These are phyloP conservation scores for Megaustenia siamemsis DNA, from an alignment of 2,888 invertebrate genomes.

Conservation along the genomic window DNA sequence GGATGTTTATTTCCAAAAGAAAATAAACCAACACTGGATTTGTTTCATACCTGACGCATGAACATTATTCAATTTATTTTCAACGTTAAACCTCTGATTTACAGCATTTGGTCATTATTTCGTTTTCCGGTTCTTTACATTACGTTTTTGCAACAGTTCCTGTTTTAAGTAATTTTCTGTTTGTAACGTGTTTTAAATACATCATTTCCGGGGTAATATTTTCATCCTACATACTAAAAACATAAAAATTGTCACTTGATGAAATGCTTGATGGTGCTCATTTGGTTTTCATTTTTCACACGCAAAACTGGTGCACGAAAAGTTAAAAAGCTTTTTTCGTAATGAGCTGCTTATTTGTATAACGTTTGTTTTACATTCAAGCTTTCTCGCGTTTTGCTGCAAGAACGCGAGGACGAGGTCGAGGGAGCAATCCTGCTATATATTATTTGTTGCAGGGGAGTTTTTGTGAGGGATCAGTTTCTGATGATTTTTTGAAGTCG, in stretches of 20 bases:
- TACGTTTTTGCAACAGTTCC: not conserved
- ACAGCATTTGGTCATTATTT: not conserved
- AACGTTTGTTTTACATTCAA: not conserved
- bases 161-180: not conserved
- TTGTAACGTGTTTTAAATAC: not conserved
- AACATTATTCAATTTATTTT: not conserved
- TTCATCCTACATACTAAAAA: not conserved
- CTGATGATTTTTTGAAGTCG: not conserved
- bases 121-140: not conserved
- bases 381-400: not conserved
- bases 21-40: not conserved
- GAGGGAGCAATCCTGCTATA: not conserved
- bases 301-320: not conserved
- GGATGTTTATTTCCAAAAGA: not conserved
- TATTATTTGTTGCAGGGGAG: not conserved
- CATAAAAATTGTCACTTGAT: not conserved
- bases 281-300: not conserved
- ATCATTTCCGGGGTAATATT: not conserved
- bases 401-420: not conserved
- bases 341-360: not conserved
- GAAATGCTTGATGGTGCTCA: slow-evolving; percentile 4
- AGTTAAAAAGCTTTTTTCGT: not conserved
- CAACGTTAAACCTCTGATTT: not conserved
- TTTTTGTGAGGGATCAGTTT: not conserved
- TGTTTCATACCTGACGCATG: not conserved